phyloP scores from a whole-genome alignment of 1,140 invertebrate genomes.

The Chironomus striatipennis region DNA sequence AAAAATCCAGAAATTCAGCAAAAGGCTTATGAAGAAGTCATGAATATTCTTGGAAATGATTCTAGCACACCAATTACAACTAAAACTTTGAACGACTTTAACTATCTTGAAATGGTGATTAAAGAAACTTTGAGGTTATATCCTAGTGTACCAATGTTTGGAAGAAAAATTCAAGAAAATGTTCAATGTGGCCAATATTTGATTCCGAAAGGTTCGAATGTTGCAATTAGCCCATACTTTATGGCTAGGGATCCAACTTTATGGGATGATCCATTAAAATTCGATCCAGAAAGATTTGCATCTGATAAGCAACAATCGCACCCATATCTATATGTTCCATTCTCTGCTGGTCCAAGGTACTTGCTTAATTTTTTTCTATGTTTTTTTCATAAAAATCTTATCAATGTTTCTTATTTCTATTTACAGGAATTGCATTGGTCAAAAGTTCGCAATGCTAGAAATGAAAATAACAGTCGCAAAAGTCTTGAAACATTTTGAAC shows the following conservation, averaged over 20 bases:
- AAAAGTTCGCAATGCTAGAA: constrained; percentile 73
- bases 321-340: constrained; percentile 51
- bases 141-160: constrained; percentile 47
- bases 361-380: too few species aligned
- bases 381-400: too few species aligned
- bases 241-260: constrained; percentile 47
- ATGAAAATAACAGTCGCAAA: constrained; percentile 58
- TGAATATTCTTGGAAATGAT: constrained; percentile 29
- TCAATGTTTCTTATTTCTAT: neutral
- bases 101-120: constrained; percentile 61
- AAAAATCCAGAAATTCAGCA: constrained; percentile 38
- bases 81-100: constrained; percentile 49
- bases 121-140: constrained; percentile 61
- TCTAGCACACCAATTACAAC: constrained; percentile 33
- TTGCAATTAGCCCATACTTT: constrained; percentile 43
- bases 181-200: constrained; percentile 37
- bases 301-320: constrained; percentile 43
- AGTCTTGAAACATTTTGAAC: constrained; percentile 49
- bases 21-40: constrained; percentile 30
- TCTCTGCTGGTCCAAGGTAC: constrained; percentile 51
- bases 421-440: constrained; percentile 43
- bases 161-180: constrained; percentile 46
- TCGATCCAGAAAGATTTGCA: constrained; percentile 62
- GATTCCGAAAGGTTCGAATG: constrained; percentile 43
- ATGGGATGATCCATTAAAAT: constrained; percentile 53